phyloP scores from a whole-genome alignment of 2,888 invertebrate genomes.

The Kuschelorhynchus macadamiae region DNA sequence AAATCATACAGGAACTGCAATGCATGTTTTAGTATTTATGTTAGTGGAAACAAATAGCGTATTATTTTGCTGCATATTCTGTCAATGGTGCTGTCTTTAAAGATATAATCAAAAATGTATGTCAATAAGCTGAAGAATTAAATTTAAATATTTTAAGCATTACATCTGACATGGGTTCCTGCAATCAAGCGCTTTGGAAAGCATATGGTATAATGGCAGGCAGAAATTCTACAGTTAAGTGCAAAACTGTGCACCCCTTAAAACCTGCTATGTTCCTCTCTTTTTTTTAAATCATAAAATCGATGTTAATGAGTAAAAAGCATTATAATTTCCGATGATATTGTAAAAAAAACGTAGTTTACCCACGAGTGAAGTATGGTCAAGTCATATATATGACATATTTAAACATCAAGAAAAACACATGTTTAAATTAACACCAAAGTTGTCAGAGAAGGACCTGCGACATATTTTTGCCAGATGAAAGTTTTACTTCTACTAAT shows the following conservation, averaged over 20 bases:
- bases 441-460: constrained; percentile 51
- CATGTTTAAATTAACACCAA: constrained; percentile 50
- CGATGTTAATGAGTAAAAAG: not conserved
- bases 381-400: not conserved
- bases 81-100: constrained; percentile 49
- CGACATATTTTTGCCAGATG: constrained; percentile 53
- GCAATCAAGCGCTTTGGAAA: constrained; percentile 54
- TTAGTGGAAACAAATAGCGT: constrained; percentile 59
- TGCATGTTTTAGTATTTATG: constrained; percentile 56
- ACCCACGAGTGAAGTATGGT: not conserved
- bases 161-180: constrained; percentile 55
- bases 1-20: constrained; percentile 47
- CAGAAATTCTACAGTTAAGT: not conserved
- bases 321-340: not conserved
- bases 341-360: not conserved
- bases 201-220: not conserved
- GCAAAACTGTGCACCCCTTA: not conserved
- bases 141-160: constrained; percentile 50
- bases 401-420: constrained; percentile 21
- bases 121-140: constrained; percentile 46
- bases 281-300: not conserved
- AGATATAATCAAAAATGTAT: constrained; percentile 48
- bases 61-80: constrained; percentile 55
- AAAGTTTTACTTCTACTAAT: constrained; percentile 51
- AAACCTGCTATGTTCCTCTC: not conserved